A percentile compares a stretch with the other conserved stretches of the same genome.
Evolutionary conservation across 2,113 vertebrate genomes (phyloP).

Genomic region (Podocnemis expansa): DNA sequence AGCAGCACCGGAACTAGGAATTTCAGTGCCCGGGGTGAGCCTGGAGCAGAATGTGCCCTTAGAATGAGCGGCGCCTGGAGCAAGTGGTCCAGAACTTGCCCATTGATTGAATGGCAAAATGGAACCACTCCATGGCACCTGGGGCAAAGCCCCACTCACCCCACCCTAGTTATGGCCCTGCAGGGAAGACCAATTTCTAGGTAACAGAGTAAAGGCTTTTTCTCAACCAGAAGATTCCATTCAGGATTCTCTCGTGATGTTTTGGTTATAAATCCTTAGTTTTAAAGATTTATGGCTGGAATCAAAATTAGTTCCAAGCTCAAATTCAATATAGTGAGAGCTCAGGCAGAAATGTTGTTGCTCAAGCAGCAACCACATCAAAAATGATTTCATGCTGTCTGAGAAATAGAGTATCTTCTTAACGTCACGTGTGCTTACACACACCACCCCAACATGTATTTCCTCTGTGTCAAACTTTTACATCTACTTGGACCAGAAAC

Average conservation of each 20-base stretch:
- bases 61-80: no score
- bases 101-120: no score
- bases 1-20: no score
- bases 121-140: no score
- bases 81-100: no score
- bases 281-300: not conserved
- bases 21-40: no score
- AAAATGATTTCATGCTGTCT: fast-evolving
- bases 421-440: not conserved
- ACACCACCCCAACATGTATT: not conserved
- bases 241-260: not conserved
- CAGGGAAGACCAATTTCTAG: not conserved
- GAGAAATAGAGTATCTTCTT: not conserved
- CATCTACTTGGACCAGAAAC: not conserved
- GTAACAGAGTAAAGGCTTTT: not conserved
- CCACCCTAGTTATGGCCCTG: no score
- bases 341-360: not conserved
- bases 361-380: not conserved
- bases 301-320: constrained; percentile 1
- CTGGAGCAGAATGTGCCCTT: no score
- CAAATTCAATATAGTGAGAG: not conserved
- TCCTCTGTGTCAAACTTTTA: not conserved
- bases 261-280: not conserved
- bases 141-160: no score
- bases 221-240: not conserved